Conservation (phyloP, 1,140 invertebrate species). For the Schlechtendalia chinensis region DNA sequence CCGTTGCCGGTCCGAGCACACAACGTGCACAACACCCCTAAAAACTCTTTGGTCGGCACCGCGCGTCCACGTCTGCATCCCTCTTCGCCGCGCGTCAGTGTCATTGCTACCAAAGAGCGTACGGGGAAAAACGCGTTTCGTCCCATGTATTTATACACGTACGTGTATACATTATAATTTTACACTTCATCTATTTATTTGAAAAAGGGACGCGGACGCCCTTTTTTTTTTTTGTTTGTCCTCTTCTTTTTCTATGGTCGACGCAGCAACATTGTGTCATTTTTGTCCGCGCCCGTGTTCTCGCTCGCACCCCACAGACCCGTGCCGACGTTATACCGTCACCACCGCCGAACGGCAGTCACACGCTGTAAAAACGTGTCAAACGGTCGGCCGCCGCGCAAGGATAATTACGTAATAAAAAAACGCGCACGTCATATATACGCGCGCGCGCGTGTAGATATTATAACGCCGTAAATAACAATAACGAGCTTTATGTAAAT, state of each 20-base stretch:
- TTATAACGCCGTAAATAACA: constrained; percentile 14
- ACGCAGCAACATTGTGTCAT: neutral
- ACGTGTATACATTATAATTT: constrained; percentile 39
- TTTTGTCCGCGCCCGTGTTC: constrained; percentile 19
- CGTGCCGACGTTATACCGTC: too few species aligned
- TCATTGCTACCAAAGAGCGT: neutral
- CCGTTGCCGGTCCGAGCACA: neutral
- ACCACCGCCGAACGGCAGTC: neutral
- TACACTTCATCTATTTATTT: constrained; percentile 49
- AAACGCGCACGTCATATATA: too few species aligned
- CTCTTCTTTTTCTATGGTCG: too few species aligned
- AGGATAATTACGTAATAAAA: constrained; percentile 36
- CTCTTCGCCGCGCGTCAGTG: too few species aligned
- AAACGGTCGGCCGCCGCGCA: neutral
- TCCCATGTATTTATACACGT: constrained; percentile 1
- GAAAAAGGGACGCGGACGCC: constrained; percentile 27
- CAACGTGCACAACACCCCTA: too few species aligned
- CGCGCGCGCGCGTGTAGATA: too few species aligned
- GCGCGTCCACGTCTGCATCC: neutral
- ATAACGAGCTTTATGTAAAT: neutral
- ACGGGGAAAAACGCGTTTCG: neutral
- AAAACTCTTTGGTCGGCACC: too few species aligned
- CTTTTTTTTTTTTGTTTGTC: neutral
- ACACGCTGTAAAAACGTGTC: constrained; percentile 27
- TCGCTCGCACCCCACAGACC: neutral